These are phyloP conservation scores for Antennarius striatus DNA, from an alignment of 2,113 vertebrate genomes.

Conservation along the genomic window DNA sequence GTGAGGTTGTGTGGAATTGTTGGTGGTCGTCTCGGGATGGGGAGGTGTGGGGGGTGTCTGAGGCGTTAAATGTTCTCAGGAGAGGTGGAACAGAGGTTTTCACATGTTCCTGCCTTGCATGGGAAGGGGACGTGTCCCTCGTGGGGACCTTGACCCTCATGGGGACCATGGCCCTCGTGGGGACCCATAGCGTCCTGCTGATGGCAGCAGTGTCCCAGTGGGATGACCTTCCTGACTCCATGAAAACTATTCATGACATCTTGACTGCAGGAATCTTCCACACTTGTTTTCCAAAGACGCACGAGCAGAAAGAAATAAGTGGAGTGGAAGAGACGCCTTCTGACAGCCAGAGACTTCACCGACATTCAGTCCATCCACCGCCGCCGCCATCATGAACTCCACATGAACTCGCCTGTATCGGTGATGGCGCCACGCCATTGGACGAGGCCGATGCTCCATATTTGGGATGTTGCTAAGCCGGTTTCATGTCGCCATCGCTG, in stretches of 20 bases:
- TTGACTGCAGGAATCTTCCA: too few species aligned
- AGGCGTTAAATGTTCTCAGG: slow-evolving; percentile 52
- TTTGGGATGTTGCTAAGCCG: slow-evolving; percentile 54
- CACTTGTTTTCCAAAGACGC: too few species aligned
- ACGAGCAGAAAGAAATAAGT: too few species aligned
- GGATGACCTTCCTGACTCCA: not conserved
- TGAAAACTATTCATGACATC: too few species aligned
- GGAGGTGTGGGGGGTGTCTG: not conserved
- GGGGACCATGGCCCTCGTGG: not conserved
- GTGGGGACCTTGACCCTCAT: not conserved
- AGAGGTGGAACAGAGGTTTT: slow-evolving; percentile 27
- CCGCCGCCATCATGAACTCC: slow-evolving; percentile 73
- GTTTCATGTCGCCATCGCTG: slow-evolving; percentile 25
- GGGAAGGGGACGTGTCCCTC: slow-evolving; percentile 10
- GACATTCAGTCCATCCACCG: not conserved
- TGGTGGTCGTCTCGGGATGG: not conserved
- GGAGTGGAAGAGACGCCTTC: not conserved
- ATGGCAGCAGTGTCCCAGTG: slow-evolving; percentile 44
- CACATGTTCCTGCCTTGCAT: slow-evolving; percentile 14
- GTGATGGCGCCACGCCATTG: slow-evolving; percentile 50
- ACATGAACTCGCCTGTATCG: slow-evolving; percentile 61
- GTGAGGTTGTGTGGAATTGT: too few species aligned
- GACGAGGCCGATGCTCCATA: slow-evolving; percentile 38
- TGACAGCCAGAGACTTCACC: too few species aligned
- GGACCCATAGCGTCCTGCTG: slow-evolving; percentile 10